A percentile compares a stretch with the other conserved stretches of the same genome.
phyloP scores from a whole-genome alignment of 2,888 invertebrate genomes.

The Ochropleura plecta region DNA sequence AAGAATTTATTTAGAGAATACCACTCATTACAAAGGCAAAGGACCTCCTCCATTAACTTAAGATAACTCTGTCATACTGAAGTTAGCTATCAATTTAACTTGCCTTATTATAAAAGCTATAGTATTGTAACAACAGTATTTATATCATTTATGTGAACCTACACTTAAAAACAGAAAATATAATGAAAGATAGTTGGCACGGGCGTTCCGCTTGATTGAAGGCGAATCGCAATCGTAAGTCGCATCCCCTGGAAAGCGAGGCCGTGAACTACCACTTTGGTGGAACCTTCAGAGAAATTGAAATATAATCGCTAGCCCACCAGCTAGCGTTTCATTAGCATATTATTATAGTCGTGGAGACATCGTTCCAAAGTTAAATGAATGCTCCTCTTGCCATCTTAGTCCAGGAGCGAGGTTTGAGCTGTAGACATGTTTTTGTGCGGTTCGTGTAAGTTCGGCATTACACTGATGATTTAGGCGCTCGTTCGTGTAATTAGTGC shows the following conservation, averaged over 20 bases:
- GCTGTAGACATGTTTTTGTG: conserved; percentile 32
- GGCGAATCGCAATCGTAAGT: too few relatives aligned
- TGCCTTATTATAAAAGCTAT: not conserved
- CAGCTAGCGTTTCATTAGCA: conserved; percentile 66
- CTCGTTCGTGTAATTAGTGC: conserved; percentile 51
- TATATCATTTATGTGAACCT: not conserved
- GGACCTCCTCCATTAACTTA: too few relatives aligned
- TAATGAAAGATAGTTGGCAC: not conserved
- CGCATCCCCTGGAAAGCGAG: not conserved
- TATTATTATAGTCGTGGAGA: conserved; percentile 62
- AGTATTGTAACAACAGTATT: not conserved
- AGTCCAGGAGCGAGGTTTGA: not conserved
- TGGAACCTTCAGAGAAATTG: conserved; percentile 57
- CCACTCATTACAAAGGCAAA: not conserved
- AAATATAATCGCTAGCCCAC: conserved; percentile 58
- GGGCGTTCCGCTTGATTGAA: not conserved
- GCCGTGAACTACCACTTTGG: conserved; percentile 20
- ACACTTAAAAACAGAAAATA: too few relatives aligned
- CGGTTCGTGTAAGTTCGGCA: conserved; percentile 39
- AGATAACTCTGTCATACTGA: not conserved
- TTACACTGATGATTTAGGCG: conserved; percentile 42
- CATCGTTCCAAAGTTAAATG: conserved; percentile 25
- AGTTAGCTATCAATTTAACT: not conserved
- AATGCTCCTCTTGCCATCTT: conserved; percentile 17
- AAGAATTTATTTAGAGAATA: not conserved